Conservation (phyloP, 2,888 invertebrate genomes). For the Synanthedon vespiformis region DNA sequence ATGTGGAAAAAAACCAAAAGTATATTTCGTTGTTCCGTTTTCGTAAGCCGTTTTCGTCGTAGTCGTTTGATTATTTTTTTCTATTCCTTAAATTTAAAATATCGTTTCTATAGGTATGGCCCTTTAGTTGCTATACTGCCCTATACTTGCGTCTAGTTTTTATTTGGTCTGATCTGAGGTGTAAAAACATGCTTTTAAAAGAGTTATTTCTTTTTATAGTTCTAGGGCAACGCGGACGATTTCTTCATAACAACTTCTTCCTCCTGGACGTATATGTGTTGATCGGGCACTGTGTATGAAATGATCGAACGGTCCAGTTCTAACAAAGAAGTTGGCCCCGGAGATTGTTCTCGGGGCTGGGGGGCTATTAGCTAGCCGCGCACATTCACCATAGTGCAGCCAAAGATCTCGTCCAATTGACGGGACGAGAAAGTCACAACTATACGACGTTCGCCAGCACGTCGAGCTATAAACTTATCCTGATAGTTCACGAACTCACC, state of each 20-base stretch:
- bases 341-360: constrained; percentile 51
- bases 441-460: constrained; percentile 72
- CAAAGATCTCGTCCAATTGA: constrained; percentile 74
- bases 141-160: too few species aligned
- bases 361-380: constrained; percentile 57
- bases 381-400: constrained; percentile 67
- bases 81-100: too few species aligned
- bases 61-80: not conserved
- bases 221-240: constrained; percentile 7
- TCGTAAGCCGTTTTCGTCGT: not conserved
- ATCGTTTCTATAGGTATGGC: too few species aligned
- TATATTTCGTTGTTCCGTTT: constrained; percentile 29
- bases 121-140: too few species aligned
- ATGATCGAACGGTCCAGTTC: constrained; percentile 49
- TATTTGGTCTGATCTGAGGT: too few species aligned
- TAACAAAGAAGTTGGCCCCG: constrained; percentile 45
- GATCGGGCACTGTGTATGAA: constrained; percentile 45
- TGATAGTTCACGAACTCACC: constrained; percentile 73
- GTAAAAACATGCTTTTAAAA: too few species aligned
- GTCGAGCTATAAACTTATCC: constrained; percentile 71
- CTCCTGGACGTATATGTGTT: constrained; percentile 49
- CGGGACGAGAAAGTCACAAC: constrained; percentile 76
- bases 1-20: constrained; percentile 22
- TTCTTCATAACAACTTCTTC: constrained; percentile 43
- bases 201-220: too few species aligned